Evolutionary conservation across 2,113 vertebrate species (phyloP), one percentile per base, ranked within the genome.

Genomic region (Campylorhamphus procurvoides): DNA sequence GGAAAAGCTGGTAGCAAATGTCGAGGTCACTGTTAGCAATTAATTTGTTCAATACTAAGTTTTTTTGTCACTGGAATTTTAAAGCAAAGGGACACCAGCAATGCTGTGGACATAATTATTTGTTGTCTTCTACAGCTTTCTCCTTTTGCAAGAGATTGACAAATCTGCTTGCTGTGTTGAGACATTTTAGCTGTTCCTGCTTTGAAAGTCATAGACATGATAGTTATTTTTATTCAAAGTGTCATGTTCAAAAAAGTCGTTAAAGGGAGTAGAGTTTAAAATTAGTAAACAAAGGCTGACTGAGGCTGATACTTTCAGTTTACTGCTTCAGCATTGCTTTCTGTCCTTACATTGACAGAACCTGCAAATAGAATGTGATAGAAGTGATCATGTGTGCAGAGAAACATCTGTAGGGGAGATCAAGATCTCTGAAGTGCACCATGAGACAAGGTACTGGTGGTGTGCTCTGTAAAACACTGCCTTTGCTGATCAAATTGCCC

Each of bases 211-310:
- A 37, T 71, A 86, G 89, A 79, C 67, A 44, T 52, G 77, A 50
- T 92, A 77, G 83, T 77, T 96, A 82, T 83, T 95, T 93, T 89
- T 91, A 77, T 95, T 91, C 74, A 77, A 89, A 87, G 73, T 88
- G 28, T 53, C 58, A 31, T 47, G 44, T 90, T 94, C 63, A 50
- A 76, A 69, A 76, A 91, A 89, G 28, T 95, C 59, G 28, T 78
- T 92, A 77, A 86, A 94, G 69, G 71, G 29, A 93, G 9, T 58
- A 40, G 71, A 52, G 39, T 78, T 90, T 88, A 67, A 90, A 91
- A 83, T 86, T 37, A 71, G 66, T 68, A 76, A 95, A 89, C 66
- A 90, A 93, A 71, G 37, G 39, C 80, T 87, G 58, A 75, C 81
- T 80, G 84, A 81, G 59, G 35, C 76, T 59, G 55, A 71, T 94